A percentile compares a stretch with the other conserved stretches of the same genome.
Conservation (phyloP, 2,797 vertebrate species). For the Melanotaenia boesemani region DNA sequence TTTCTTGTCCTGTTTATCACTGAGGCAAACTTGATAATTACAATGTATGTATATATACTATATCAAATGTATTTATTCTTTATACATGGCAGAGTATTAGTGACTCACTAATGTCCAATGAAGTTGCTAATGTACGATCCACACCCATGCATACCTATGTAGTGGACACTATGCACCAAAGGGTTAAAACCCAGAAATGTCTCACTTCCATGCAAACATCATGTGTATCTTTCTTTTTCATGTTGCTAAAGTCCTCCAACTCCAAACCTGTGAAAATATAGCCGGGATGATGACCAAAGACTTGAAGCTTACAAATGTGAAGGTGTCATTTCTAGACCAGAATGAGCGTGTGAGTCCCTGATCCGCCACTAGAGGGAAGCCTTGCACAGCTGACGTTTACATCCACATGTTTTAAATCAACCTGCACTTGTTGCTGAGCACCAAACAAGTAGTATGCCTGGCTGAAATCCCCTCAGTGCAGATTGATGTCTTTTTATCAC, state of each 20-base stretch:
- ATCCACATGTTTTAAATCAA: not conserved
- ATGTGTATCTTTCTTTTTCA: not conserved
- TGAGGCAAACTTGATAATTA: too few relatives aligned
- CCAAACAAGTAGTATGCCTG: not conserved
- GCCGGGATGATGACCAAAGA: not conserved
- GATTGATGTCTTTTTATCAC: constrained; percentile 43
- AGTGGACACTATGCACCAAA: too few relatives aligned
- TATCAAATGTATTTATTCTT: too few relatives aligned
- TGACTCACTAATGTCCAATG: too few relatives aligned
- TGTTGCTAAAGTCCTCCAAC: not conserved
- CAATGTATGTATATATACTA: too few relatives aligned
- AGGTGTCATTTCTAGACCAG: too few relatives aligned
- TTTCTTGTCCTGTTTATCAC: too few relatives aligned
- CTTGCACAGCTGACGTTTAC: constrained; percentile 35
- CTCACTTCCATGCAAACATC: not conserved
- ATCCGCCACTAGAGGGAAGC: constrained; percentile 72
- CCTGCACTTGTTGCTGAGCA: constrained; percentile 62
- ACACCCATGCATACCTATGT: too few relatives aligned
- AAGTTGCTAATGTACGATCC: too few relatives aligned
- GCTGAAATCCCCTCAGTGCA: not conserved
- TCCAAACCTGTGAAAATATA: too few relatives aligned
- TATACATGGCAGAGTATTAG: too few relatives aligned
- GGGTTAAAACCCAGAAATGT: not conserved
- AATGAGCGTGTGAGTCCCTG: not conserved
- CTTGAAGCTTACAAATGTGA: too few relatives aligned